Evolutionary conservation across 2,113 vertebrate genomes (phyloP), one percentile per base, ranked within the genome.

Genomic region (Mormyrus lacerda): DNA sequence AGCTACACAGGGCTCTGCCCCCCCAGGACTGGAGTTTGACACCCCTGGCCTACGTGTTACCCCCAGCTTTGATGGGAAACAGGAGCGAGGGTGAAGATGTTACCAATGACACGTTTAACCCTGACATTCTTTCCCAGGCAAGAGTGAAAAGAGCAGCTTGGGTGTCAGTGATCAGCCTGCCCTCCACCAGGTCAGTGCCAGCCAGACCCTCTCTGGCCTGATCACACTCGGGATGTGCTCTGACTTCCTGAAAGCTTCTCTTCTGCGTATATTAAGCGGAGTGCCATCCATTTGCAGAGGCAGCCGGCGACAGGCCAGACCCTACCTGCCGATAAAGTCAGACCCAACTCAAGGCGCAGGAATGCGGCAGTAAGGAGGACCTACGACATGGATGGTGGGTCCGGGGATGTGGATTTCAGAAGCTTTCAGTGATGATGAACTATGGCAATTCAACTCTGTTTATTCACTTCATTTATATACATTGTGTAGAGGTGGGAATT

Each of bases 91-190:
- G 65, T 73, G 69, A 39, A 7, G 15, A 79, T 19, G 50, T 55
- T 53, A 87, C 31, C 2, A 9, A 84, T 55, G 44, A 10, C 21
- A 47, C 42, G 10, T 83, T 83, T 45, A 48, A 19, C 31, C 31
- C 50, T 53, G 19, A 19, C 5, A 76, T 69, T 88, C 73, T 89
- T 58, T 94, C 55, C 39, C 89, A 93, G 92, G 19, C 92, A 50
- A 89, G 35, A 88, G 89, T n/a, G 87, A 91, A 51, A 51, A 48
- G 55, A 39, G 65, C 79, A 27, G 15, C 50, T 21, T 73, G 8
- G 90, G 91, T 27, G 87, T 51, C 44, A 82, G 48, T 24, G 31
- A 3, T 27, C 51, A 76, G 2, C 10, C 51, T 8, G 31, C 87
- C 55, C 53, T 9, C 24, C 31, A 85, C 24, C 90, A 93, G 65